Percentiles rank a stretch among this genome's conserved stretches.
phyloP scores from a whole-genome alignment of 2,113 vertebrate genomes.

The Camelus dromedarius region DNA sequence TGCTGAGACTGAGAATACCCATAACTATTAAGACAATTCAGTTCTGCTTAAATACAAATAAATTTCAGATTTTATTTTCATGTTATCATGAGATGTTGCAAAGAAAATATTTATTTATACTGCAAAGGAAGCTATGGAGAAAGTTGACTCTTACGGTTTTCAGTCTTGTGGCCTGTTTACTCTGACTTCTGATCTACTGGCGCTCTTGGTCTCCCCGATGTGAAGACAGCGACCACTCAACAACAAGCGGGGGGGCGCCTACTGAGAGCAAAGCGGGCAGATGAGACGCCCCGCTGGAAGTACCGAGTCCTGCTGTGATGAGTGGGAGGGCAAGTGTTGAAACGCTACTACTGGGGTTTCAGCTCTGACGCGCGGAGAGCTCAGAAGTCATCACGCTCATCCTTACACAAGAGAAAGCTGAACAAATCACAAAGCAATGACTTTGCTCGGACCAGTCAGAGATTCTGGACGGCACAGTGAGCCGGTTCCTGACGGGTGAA shows the following conservation, averaged over 20 bases:
- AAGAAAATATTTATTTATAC: background rate
- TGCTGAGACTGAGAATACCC: conserved; percentile 67
- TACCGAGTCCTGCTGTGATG: background rate
- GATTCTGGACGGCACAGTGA: background rate
- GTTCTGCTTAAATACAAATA: conserved; percentile 15
- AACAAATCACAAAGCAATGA: background rate
- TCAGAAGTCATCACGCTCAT: background rate
- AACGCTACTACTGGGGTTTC: background rate
- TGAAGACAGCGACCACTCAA: background rate
- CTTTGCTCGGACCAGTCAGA: background rate
- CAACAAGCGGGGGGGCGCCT: too few relatives aligned
- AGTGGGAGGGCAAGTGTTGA: background rate
- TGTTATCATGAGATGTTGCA: background rate
- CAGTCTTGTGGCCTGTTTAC: background rate
- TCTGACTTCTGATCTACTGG: background rate
- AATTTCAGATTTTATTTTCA: conserved; percentile 5
- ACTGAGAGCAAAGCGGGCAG: too few relatives aligned
- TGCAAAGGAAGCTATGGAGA: background rate
- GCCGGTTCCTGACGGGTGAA: background rate
- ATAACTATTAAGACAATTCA: conserved; percentile 43
- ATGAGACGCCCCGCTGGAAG: background rate
- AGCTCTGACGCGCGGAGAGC: background rate
- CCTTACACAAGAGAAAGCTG: background rate
- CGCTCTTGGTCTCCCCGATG: background rate
- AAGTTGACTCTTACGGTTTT: background rate